Evolutionary conservation across 35 echinoderm and acorn worm genomes (phyloP).

Genomic region (Diadema setosum): DNA sequence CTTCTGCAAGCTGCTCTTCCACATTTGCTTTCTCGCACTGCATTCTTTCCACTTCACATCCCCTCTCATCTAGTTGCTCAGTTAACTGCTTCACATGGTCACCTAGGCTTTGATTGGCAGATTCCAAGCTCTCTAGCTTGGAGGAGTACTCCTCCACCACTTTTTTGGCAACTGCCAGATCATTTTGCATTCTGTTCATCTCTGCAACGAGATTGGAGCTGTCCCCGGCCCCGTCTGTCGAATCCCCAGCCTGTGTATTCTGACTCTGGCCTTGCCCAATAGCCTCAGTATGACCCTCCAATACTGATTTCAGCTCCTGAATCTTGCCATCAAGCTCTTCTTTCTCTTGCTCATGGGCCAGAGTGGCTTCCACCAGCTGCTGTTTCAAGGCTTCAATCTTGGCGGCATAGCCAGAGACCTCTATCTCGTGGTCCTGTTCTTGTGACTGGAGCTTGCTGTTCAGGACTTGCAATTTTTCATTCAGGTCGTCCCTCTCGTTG

Average conservation of each 20-base stretch:
- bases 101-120: not conserved
- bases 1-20: not conserved
- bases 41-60: not conserved
- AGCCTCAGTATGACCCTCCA: not conserved
- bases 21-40: not conserved
- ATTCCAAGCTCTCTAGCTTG: not conserved
- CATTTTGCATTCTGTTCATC: not conserved
- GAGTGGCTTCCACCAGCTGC: not conserved
- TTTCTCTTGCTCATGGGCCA: conserved; percentile 20
- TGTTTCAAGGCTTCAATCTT: not conserved
- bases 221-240: not conserved
- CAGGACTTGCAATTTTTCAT: not conserved
- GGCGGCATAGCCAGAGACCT: not conserved
- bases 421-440: conserved; percentile 28
- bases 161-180: not conserved
- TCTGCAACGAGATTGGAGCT: not conserved
- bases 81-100: not conserved
- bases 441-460: conserved; percentile 3
- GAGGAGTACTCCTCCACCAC: not conserved
- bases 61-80: not conserved
- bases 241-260: not conserved
- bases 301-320: not conserved
- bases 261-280: not conserved
- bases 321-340: conserved; percentile 6
- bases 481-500: conserved; percentile 6